These are phyloP conservation scores for Ptilonorhynchus violaceus DNA, from an alignment of 2,113 vertebrate genomes.

Conservation along the genomic window DNA sequence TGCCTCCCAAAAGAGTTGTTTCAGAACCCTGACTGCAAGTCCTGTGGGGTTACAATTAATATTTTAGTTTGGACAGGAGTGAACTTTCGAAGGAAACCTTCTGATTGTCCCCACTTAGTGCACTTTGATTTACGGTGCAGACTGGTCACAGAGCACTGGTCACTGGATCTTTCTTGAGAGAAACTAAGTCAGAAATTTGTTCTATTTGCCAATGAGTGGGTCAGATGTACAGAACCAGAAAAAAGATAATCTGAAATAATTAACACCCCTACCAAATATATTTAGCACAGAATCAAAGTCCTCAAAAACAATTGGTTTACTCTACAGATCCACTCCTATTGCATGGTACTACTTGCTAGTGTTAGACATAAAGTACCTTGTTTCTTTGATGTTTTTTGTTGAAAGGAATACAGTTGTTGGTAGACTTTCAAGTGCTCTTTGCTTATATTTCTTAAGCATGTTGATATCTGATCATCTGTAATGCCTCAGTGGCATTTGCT, in stretches of 20 bases:
- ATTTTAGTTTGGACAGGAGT: background rate
- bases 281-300: background rate
- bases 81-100: background rate
- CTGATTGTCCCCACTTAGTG: background rate
- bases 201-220: background rate
- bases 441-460: background rate
- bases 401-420: background rate
- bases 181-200: background rate
- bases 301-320: background rate
- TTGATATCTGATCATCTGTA: background rate
- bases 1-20: background rate
- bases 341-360: background rate
- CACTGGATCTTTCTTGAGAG: background rate
- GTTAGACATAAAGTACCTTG: background rate
- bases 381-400: background rate
- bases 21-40: background rate
- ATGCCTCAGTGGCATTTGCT: background rate
- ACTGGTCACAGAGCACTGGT: background rate
- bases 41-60: background rate
- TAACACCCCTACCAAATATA: background rate
- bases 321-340: background rate
- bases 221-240: background rate
- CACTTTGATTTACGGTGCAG: background rate
- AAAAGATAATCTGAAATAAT: background rate
- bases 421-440: background rate